Conservation (phyloP, 2,888 invertebrate genomes). For the Germaria angustata region DNA sequence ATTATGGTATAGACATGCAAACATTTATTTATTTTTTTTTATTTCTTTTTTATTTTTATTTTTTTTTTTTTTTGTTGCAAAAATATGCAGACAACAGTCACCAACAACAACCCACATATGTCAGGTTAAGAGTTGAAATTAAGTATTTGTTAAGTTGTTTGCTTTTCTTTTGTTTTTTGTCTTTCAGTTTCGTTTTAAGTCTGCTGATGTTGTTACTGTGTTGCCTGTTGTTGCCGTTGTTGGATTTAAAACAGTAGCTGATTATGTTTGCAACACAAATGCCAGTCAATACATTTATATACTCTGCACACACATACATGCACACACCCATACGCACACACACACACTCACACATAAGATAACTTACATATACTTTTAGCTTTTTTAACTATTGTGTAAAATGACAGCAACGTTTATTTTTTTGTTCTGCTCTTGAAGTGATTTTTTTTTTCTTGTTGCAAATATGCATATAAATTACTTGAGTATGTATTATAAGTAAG, state of each 20-base stretch:
- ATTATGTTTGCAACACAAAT: constrained; percentile 2
- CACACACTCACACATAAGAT: neutral
- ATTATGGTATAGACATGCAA: constrained; percentile 59
- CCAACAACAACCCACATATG: constrained; percentile 67
- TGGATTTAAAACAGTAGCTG: constrained; percentile 55
- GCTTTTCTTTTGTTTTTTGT: constrained; percentile 30
- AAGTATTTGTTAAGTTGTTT: constrained; percentile 60
- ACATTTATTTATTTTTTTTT: constrained; percentile 56
- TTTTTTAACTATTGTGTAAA: constrained; percentile 22
- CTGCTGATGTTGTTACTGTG: constrained; percentile 8
- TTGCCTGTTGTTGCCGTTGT: constrained; percentile 11
- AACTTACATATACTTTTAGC: constrained; percentile 5
- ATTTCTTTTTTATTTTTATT: constrained; percentile 6
- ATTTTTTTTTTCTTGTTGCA: neutral
- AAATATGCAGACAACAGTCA: constrained; percentile 67
- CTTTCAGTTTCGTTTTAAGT: constrained; percentile 42
- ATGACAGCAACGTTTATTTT: constrained; percentile 39
- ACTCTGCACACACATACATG: neutral
- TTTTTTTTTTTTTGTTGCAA: constrained; percentile 43
- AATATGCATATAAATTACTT: constrained; percentile 39
- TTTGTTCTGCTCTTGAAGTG: neutral
- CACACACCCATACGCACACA: neutral
- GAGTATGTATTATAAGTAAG: constrained; percentile 11
- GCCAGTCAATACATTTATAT: constrained; percentile 3
- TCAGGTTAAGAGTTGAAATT: constrained; percentile 67